phyloP scores from a whole-genome alignment of 2,113 vertebrate species.

The Catagonus wagneri region DNA sequence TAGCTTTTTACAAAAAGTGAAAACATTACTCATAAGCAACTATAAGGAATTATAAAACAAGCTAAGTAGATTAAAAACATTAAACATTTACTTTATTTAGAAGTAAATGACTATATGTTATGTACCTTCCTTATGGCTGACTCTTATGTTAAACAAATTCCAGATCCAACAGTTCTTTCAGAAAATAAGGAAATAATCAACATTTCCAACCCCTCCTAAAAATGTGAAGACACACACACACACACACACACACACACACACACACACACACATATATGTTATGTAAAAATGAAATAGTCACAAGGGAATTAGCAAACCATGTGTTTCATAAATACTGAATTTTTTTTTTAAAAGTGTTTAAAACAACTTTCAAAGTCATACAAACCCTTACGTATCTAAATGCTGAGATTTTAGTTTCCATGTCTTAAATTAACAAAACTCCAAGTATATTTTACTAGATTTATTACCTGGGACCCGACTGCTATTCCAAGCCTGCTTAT shows the following conservation, averaged over 20 bases:
- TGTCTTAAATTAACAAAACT: slow-evolving; percentile 79
- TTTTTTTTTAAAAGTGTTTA: background rate
- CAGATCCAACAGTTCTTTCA: background rate
- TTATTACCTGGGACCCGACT: slow-evolving; percentile 74
- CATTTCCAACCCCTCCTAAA: background rate
- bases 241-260: no score
- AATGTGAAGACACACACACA: background rate
- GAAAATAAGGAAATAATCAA: slow-evolving; percentile 29
- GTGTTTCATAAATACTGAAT: background rate
- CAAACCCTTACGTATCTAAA: slow-evolving; percentile 42
- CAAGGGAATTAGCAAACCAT: background rate
- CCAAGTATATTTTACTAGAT: slow-evolving; percentile 80
- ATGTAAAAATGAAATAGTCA: background rate
- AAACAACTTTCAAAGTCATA: background rate
- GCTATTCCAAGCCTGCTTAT: slow-evolving; percentile 57
- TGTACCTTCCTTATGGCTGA: slow-evolving; percentile 66
- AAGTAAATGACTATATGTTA: slow-evolving; percentile 30
- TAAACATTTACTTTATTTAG: slow-evolving; percentile 66
- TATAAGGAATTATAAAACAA: slow-evolving; percentile 44
- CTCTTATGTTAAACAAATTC: slow-evolving; percentile 20
- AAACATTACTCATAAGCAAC: slow-evolving; percentile 41
- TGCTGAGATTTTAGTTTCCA: slow-evolving; percentile 63
- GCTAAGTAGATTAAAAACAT: slow-evolving; percentile 60
- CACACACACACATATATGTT: background rate
- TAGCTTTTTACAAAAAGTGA: slow-evolving; percentile 23